Evolutionary conservation across 2,113 vertebrate species (phyloP).

Genomic region (Chaetodon auriga): DNA sequence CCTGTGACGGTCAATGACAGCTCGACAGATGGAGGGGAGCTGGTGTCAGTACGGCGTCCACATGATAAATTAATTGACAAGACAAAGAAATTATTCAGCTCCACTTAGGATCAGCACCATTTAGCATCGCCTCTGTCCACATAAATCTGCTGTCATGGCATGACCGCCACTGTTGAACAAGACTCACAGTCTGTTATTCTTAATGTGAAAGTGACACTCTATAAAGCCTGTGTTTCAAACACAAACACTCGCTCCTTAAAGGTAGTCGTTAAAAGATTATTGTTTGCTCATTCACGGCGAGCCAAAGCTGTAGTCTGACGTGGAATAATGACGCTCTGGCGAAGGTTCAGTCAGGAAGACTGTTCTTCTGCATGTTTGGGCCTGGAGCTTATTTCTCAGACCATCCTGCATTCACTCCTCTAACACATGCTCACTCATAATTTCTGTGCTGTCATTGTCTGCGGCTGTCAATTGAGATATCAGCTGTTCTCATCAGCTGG

Average conservation of each 20-base stretch:
- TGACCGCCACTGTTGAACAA: neutral
- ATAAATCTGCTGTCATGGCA: slow-evolving; percentile 9
- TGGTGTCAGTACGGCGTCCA: neutral
- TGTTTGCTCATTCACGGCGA: neutral
- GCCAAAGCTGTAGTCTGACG: no score
- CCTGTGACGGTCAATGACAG: slow-evolving; percentile 3
- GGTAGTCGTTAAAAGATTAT: neutral
- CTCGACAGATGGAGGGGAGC: slow-evolving; percentile 10
- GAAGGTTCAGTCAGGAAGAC: no score
- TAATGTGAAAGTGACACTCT: neutral
- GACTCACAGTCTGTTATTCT: neutral
- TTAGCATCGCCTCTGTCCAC: neutral
- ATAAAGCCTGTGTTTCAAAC: neutral
- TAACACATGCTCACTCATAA: no score
- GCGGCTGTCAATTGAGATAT: no score
- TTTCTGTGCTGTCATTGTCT: no score
- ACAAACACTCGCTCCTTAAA: neutral
- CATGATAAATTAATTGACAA: slow-evolving; percentile 16
- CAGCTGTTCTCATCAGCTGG: no score
- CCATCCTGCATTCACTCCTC: no score
- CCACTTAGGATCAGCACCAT: slow-evolving; percentile 8
- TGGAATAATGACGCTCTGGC: neutral
- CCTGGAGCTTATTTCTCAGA: no score
- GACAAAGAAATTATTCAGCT: slow-evolving; percentile 16
- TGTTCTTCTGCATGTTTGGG: no score